A percentile compares a stretch with the other conserved stretches of the same genome.
phyloP scores from a whole-genome alignment of 2,113 vertebrate genomes.

The Okapia johnstoni region DNA sequence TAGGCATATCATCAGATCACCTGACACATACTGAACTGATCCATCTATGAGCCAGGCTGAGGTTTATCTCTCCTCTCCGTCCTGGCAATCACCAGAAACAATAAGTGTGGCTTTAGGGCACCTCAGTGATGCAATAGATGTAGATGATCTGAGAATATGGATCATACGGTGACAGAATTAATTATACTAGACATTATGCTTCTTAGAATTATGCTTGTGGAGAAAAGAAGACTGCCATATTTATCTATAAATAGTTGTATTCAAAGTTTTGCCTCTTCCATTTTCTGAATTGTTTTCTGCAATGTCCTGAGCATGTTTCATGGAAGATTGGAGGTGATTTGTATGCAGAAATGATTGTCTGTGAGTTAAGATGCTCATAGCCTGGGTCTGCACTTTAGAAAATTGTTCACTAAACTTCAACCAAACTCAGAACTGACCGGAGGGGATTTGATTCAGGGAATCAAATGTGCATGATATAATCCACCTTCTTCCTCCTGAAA shows the following conservation, averaged over 20 bases:
- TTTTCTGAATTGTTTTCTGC: neutral
- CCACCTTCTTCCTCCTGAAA: neutral
- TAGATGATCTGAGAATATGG: neutral
- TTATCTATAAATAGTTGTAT: neutral
- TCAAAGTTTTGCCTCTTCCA: neutral
- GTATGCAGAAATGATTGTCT: neutral
- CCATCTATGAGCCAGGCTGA: neutral
- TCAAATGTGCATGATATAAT: neutral
- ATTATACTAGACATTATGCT: neutral
- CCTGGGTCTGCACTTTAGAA: neutral
- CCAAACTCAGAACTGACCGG: neutral
- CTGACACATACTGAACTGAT: neutral
- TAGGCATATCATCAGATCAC: too few species aligned
- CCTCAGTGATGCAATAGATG: neutral
- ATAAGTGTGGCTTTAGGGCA: accelerated
- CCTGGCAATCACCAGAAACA: neutral
- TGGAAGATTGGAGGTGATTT: neutral
- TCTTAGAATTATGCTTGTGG: neutral
- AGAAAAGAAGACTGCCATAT: neutral
- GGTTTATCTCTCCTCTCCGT: neutral
- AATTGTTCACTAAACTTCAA: neutral
- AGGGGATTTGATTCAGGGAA: neutral
- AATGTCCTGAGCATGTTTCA: neutral
- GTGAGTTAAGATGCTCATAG: neutral
- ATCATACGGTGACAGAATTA: neutral